phyloP scores from a whole-genome alignment of 2,797 vertebrate genomes.

The Gadopsis marmoratus region DNA sequence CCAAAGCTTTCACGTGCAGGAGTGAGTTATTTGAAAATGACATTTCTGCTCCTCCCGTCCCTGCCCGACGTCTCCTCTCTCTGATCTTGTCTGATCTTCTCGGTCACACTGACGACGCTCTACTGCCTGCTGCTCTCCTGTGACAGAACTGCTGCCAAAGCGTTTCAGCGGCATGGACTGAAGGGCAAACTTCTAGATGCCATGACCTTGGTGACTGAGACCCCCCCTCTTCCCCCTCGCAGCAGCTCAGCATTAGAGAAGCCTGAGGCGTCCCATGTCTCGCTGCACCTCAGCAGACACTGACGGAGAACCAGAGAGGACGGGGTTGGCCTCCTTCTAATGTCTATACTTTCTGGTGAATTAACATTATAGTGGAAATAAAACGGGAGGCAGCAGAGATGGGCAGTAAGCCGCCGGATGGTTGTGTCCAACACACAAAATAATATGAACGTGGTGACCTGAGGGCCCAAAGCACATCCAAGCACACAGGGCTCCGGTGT shows the following conservation, averaged over 20 bases:
- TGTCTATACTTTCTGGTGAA: neutral
- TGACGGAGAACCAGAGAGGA: neutral
- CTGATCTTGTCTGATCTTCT: neutral
- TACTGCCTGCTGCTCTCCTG: neutral
- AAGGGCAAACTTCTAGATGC: neutral
- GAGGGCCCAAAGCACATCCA: neutral
- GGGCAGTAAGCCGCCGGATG: neutral
- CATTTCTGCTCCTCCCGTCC: too few species aligned
- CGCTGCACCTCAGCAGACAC: slow-evolving; percentile 3
- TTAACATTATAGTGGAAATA: neutral
- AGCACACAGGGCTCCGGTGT: neutral
- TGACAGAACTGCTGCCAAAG: neutral
- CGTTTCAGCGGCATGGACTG: neutral
- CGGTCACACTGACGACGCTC: neutral
- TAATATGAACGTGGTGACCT: neutral
- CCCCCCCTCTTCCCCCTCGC: too few species aligned
- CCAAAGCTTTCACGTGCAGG: too few species aligned
- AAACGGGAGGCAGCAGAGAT: neutral
- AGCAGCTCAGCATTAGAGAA: neutral
- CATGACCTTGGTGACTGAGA: neutral
- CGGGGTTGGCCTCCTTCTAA: neutral
- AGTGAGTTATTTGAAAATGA: too few species aligned
- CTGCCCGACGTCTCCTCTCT: neutral
- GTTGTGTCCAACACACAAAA: neutral
- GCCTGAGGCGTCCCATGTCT: neutral